phyloP scores from a whole-genome alignment of 2,888 invertebrate genomes.

The Ischnura elegans region DNA sequence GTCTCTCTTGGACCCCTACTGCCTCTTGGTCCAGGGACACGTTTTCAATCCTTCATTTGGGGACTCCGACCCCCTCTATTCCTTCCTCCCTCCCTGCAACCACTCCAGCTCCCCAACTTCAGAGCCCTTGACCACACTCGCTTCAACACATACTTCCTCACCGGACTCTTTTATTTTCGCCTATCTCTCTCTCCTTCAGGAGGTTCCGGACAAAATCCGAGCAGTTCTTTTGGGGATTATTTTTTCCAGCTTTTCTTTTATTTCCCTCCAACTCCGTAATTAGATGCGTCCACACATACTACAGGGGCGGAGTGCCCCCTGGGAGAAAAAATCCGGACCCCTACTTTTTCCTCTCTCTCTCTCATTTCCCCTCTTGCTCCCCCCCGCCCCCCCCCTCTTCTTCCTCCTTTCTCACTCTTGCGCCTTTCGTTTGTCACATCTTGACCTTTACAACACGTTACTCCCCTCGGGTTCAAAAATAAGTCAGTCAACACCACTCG shows the following conservation, averaged over 20 bases:
- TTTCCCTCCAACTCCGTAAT: constrained; percentile 53
- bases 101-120: background rate
- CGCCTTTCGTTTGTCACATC: background rate
- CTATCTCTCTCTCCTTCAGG: background rate
- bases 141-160: background rate
- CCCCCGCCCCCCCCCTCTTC: background rate
- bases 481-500: too few relatives aligned
- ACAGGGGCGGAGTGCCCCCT: background rate
- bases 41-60: constrained; percentile 1
- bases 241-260: background rate
- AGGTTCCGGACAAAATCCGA: background rate
- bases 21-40: constrained; percentile 43
- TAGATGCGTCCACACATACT: constrained; percentile 48
- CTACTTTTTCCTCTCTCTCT: background rate
- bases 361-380: background rate
- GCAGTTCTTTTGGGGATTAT: background rate
- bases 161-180: background rate
- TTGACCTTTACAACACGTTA: background rate
- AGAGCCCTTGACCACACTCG: background rate
- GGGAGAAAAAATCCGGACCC: background rate
- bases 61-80: background rate
- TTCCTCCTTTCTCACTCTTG: too few relatives aligned
- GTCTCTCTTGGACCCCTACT: background rate
- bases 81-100: background rate
- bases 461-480: background rate